Evolutionary conservation across 2,888 invertebrate genomes (phyloP).

Genomic region (Andrena dorsata): DNA sequence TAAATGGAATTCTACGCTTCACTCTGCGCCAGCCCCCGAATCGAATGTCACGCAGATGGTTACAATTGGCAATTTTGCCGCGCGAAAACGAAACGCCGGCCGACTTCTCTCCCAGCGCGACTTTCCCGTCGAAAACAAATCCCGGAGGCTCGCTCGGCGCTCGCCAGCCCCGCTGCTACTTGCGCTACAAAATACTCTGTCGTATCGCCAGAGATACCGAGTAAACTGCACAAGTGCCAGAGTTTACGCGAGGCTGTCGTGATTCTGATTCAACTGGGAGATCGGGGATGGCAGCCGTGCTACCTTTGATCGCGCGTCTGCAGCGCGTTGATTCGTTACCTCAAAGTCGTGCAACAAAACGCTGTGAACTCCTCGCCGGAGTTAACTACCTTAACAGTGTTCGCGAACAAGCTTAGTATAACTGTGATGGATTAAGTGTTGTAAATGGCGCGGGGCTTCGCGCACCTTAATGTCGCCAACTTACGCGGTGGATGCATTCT

Average conservation of each 20-base stretch:
- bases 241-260: not conserved
- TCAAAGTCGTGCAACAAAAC: constrained; percentile 19
- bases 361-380: constrained; percentile 27
- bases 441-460: constrained; percentile 49
- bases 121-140: constrained; percentile 9
- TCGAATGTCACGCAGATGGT: constrained; percentile 45
- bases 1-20: constrained; percentile 52
- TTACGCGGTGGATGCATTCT: constrained; percentile 24
- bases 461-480: constrained; percentile 51
- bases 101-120: constrained; percentile 14
- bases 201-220: not conserved
- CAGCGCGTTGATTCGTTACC: constrained; percentile 3
- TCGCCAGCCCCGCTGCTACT: not conserved
- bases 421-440: constrained; percentile 64
- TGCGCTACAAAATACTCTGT: not conserved
- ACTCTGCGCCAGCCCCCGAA: constrained; percentile 37
- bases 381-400: constrained; percentile 55
- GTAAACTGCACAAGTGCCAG: not conserved
- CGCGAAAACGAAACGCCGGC: constrained; percentile 4
- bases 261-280: not conserved
- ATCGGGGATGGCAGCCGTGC: not conserved
- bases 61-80: constrained; percentile 27
- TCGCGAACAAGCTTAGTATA: constrained; percentile 58
- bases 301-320: not conserved
- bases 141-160: not conserved